phyloP scores from a whole-genome alignment of 2,888 invertebrate species.

The Tridacna crocea region DNA sequence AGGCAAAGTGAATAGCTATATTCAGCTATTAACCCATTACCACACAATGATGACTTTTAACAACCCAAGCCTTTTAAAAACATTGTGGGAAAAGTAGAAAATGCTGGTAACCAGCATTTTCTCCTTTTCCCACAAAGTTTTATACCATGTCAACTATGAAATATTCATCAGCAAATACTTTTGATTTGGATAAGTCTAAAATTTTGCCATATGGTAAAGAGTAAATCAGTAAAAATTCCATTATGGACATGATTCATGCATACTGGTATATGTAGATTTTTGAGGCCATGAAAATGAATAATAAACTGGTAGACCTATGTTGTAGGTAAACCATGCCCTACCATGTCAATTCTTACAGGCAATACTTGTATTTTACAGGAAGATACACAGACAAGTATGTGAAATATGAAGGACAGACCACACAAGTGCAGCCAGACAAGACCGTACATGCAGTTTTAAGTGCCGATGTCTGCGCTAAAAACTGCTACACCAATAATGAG shows the following conservation, averaged over 20 bases:
- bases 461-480: conserved; percentile 67
- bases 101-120: background rate
- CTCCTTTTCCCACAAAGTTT: too few relatives aligned
- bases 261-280: too few relatives aligned
- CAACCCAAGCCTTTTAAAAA: background rate
- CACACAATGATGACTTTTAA: background rate
- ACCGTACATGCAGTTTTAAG: conserved; percentile 34
- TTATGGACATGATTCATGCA: too few relatives aligned
- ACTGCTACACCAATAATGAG: conserved; percentile 32
- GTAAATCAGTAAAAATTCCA: too few relatives aligned
- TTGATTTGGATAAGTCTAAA: too few relatives aligned
- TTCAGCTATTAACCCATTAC: background rate
- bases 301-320: too few relatives aligned
- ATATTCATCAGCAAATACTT: too few relatives aligned
- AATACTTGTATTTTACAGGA: conserved; percentile 55
- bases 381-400: conserved; percentile 64
- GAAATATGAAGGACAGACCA: conserved; percentile 51
- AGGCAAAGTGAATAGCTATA: too few relatives aligned
- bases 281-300: too few relatives aligned
- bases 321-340: too few relatives aligned
- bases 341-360: too few relatives aligned
- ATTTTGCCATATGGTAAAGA: background rate
- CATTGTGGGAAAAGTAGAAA: background rate
- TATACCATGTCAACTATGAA: too few relatives aligned
- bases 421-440: conserved; percentile 40